Base-by-base conservation (phyloP, 2,113 vertebrate genomes). In the Hepsetus odoe region DNA sequence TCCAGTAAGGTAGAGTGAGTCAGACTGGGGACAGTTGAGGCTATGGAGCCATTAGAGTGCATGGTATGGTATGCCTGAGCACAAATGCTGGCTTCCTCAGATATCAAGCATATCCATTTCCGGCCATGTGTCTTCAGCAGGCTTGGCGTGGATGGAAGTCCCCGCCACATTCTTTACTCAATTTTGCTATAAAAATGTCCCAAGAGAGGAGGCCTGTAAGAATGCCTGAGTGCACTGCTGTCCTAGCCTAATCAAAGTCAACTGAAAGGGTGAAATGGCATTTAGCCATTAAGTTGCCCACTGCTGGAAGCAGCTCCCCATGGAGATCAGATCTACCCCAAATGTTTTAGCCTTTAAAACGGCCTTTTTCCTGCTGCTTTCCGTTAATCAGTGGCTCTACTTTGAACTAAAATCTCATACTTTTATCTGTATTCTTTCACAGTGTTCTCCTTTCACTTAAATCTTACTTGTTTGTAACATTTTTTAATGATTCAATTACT, bases 81-180 rank as follows among this genome's bases (percentile, higher is more conserved):
- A 42, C 88, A 90, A 91, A 90, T 89, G 83, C 69, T 24, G 82
- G 80, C 88, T 85, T 88, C 87, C 89, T 91, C 89, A 84, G 82
- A 90, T 92, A 92, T 91, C 91, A 92, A 87, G 82, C 86, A 87
- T 90, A 91, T 92, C 90, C 80, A 84, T 88, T 91, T 90, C 64
- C 88, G 84, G 85, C 87, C 88, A 90, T 90, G 85, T 90, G 87
- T 86, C 90, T 89, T 89, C 86, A 85, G 76, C 85, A 87, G 83
- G 89, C 88, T 90, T 86, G 33, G 49, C 49, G 71, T 73, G 46
- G 71, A 53, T 59, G 59, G 77, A 59, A 72, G 70, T 26, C 51
- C 72, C 74, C 72, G 55, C 75, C 83, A 35, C 88, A 90, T 90
- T 88, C 88, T 87, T 84, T 82, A 77, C 77, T 81, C 76, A 51